A percentile compares a stretch with the other conserved stretches of the same genome.
Conservation (phyloP, 2,797 vertebrate genomes). For the Myiotriccus ornatus region DNA sequence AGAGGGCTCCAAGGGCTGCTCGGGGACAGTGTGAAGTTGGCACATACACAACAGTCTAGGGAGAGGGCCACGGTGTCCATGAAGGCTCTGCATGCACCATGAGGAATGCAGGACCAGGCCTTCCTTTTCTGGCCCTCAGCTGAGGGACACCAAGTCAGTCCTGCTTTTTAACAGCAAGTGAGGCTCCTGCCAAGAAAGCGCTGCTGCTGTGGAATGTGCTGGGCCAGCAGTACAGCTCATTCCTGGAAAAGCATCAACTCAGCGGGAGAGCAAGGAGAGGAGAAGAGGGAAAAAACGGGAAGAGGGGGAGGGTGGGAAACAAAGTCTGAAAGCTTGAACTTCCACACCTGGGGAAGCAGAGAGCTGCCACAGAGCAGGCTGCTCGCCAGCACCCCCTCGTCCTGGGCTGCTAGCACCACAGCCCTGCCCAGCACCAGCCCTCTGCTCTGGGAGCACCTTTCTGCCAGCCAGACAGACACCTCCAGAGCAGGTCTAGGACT, state of each 20-base stretch:
- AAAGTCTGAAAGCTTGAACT: not conserved
- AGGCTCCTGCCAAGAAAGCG: conserved; percentile 63
- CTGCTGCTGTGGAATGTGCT: conserved; percentile 72
- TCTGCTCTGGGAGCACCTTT: not conserved
- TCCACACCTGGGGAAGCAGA: conserved; percentile 33
- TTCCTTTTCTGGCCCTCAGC: conserved; percentile 45
- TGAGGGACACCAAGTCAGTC: conserved; percentile 30
- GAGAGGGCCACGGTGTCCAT: not conserved
- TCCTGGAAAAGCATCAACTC: conserved; percentile 73
- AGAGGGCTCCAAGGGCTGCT: not conserved
- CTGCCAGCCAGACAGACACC: not conserved
- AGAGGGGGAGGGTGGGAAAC: conserved; percentile 52
- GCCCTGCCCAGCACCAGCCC: not conserved
- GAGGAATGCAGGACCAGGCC: not conserved
- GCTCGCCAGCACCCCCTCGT: not conserved
- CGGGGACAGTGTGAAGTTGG: not conserved
- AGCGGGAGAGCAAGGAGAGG: conserved; percentile 54
- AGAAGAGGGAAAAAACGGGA: conserved; percentile 15
- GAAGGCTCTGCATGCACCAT: not conserved
- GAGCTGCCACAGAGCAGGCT: not conserved
- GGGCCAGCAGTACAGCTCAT: conserved; percentile 69
- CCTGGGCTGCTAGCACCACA: not conserved
- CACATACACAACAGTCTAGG: not conserved
- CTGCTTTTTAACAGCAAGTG: conserved; percentile 41
- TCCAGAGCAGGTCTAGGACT: not conserved